These are phyloP conservation scores for Neoaliturus tenellus DNA, from an alignment of 2,888 invertebrate genomes.

Conservation along the genomic window DNA sequence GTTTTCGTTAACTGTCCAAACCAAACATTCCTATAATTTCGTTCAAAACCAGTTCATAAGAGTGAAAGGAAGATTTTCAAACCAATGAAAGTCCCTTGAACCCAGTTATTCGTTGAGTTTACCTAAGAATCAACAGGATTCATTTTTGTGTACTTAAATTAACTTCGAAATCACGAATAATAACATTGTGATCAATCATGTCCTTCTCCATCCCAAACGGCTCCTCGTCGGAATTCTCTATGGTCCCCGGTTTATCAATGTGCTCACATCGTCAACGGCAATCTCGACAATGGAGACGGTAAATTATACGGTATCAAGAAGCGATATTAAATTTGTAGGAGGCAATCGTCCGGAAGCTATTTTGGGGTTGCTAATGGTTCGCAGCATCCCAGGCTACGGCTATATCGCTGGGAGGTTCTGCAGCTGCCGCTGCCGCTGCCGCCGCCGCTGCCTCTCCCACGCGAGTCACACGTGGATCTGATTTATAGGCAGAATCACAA, in stretches of 20 bases:
- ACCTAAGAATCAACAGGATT: no score
- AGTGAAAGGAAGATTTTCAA: no score
- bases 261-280: not conserved
- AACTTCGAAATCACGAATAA: no score
- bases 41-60: no score
- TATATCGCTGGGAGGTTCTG: not conserved
- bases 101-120: no score
- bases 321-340: not conserved
- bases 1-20: no score
- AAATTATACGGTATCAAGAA: conserved; percentile 22
- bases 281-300: not conserved
- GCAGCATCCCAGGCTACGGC: not conserved
- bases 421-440: not conserved
- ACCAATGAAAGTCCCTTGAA: no score
- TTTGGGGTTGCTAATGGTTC: conserved; percentile 30
- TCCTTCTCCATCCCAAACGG: not conserved
- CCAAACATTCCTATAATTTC: no score
- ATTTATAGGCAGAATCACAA: not conserved
- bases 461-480: conserved; percentile 7
- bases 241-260: not conserved
- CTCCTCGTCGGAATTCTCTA: not conserved
- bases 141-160: no score
- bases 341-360: conserved; percentile 2
- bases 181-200: not conserved
- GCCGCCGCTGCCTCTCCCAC: not conserved